These are phyloP conservation scores for Philopotamus ludificatus DNA, from an alignment of 1,140 invertebrate genomes.

Conservation along the genomic window DNA sequence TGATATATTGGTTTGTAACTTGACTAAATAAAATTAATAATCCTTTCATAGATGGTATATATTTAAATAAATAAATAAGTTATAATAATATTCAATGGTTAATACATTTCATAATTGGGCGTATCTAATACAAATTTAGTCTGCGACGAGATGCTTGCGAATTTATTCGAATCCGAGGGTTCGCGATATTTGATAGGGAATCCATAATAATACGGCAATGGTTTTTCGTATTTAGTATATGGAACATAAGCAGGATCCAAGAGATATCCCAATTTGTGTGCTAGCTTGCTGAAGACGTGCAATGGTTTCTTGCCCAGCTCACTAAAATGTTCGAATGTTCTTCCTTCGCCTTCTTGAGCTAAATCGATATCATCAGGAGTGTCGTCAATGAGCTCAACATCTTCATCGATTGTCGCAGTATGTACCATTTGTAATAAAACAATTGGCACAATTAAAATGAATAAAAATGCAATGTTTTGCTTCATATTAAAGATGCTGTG, in stretches of 20 bases:
- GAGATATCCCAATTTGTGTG: constrained; percentile 24
- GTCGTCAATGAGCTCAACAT: neutral
- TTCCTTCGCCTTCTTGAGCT: constrained; percentile 15
- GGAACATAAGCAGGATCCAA: constrained; percentile 27
- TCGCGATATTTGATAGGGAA: neutral
- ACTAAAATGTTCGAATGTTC: constrained; percentile 16
- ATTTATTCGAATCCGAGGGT: too few species aligned
- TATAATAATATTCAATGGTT: too few species aligned
- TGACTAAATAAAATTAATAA: neutral
- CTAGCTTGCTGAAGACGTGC: constrained; percentile 17
- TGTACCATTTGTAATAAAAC: neutral
- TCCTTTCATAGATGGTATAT: too few species aligned
- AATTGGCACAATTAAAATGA: constrained; percentile 17
- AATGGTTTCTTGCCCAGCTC: constrained; percentile 17
- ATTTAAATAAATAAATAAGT: too few species aligned
- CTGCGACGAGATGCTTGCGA: too few species aligned
- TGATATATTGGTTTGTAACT: neutral
- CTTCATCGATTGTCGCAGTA: neutral
- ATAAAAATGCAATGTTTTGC: too few species aligned
- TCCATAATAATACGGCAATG: neutral
- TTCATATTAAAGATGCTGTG: too few species aligned
- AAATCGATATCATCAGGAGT: neutral
- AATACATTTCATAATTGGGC: too few species aligned
- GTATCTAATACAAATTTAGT: too few species aligned
- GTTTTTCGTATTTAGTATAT: too few species aligned